These are phyloP conservation scores for Drosophila busckii DNA, from an alignment of 1,140 invertebrate genomes.

Conservation along the genomic window DNA sequence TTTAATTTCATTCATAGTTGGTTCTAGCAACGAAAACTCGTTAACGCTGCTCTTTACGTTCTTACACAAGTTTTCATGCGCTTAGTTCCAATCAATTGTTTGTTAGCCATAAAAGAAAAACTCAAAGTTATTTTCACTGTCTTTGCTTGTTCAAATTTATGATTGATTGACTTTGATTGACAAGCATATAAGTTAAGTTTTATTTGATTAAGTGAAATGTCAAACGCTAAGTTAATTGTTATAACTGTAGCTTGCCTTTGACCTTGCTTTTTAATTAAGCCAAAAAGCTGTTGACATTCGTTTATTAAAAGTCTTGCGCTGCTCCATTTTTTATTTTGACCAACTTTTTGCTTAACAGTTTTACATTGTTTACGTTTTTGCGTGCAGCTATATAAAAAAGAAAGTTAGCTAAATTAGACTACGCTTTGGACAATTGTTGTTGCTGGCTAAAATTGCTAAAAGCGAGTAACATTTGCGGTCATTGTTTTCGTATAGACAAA, in stretches of 20 bases:
- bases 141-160: slow-evolving; percentile 51
- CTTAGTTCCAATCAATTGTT: slow-evolving; percentile 3
- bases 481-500: slow-evolving; percentile 6
- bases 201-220: too few species aligned
- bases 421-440: slow-evolving; percentile 1
- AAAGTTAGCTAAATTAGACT: slow-evolving; percentile 30
- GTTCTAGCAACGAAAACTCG: too few species aligned
- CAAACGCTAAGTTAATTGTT: too few species aligned
- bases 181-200: slow-evolving; percentile 22
- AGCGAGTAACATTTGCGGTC: slow-evolving; percentile 12
- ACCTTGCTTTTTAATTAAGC: too few species aligned
- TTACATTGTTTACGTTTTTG: slow-evolving; percentile 20
- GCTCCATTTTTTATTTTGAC: too few species aligned
- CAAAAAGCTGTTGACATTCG: too few species aligned
- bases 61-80: too few species aligned
- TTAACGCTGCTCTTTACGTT: too few species aligned
- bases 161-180: slow-evolving; percentile 70
- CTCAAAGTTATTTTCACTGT: too few species aligned
- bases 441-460: slow-evolving; percentile 9
- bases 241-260: too few species aligned
- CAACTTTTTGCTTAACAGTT: too few species aligned
- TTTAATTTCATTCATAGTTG: slow-evolving; percentile 62
- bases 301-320: too few species aligned
- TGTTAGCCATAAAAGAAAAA: slow-evolving; percentile 14
- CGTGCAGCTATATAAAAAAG: slow-evolving; percentile 29